Conservation (phyloP, 1,140 invertebrate species). For the Neuroterus valhalla region DNA sequence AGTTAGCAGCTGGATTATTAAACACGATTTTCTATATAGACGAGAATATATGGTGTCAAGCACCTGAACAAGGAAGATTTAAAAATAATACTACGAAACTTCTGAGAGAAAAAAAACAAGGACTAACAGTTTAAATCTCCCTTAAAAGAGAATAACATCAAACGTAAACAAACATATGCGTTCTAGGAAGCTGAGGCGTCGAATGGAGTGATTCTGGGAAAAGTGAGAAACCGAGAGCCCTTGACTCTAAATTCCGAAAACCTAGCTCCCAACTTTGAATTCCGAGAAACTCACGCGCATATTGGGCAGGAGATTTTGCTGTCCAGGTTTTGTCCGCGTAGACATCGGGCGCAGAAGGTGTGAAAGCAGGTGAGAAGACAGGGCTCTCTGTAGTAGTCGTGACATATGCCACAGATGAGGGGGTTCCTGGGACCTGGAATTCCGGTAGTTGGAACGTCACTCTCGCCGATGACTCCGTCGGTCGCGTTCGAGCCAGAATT, state of each 20-base stretch:
- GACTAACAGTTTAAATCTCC: too few species aligned
- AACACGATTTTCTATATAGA: too few species aligned
- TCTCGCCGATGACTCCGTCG: constrained; percentile 59
- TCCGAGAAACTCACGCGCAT: constrained; percentile 77
- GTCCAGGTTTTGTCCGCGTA: constrained; percentile 78
- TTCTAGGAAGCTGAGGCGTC: too few species aligned
- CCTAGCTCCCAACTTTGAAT: background rate
- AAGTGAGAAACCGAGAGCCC: background rate
- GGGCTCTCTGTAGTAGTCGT: constrained; percentile 82
- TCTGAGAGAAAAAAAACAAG: too few species aligned
- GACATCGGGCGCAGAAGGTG: constrained; percentile 81
- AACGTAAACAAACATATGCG: too few species aligned
- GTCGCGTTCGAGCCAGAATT: constrained; percentile 56
- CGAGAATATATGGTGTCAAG: too few species aligned
- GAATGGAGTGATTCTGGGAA: background rate
- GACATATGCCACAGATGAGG: constrained; percentile 80
- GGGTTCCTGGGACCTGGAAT: constrained; percentile 75
- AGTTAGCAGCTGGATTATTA: too few species aligned
- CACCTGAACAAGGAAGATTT: too few species aligned
- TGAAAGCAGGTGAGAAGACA: constrained; percentile 82
- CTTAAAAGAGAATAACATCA: too few species aligned
- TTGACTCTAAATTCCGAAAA: too few species aligned
- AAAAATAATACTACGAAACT: too few species aligned
- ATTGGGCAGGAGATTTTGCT: constrained; percentile 80
- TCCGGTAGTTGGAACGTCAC: constrained; percentile 55